Evolutionary conservation across 2,888 invertebrate species (phyloP).

Genomic region (Ypsolopha sequella): DNA sequence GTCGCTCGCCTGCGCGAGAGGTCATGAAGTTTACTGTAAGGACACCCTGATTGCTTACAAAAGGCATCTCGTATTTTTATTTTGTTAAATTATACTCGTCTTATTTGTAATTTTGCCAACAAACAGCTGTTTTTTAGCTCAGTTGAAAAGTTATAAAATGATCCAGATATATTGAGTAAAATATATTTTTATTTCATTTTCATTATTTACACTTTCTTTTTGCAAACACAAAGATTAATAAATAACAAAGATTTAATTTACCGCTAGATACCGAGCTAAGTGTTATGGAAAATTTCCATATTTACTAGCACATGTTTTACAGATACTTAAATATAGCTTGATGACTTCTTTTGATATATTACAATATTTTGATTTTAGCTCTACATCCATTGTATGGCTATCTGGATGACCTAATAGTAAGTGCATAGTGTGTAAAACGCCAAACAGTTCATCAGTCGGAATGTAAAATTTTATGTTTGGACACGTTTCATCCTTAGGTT

Average conservation of each 20-base stretch:
- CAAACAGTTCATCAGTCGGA: constrained; percentile 37
- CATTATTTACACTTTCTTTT: no score
- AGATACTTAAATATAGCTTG: constrained; percentile 42
- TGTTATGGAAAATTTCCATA: not conserved
- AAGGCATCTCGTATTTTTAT: no score
- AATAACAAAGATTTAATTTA: not conserved
- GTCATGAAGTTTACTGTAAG: constrained; percentile 58
- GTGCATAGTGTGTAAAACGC: constrained; percentile 48
- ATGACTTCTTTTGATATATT: constrained; percentile 51
- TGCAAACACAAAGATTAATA: no score
- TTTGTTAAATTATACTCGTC: no score
- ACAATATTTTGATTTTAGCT: constrained; percentile 47
- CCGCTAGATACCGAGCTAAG: constrained; percentile 1
- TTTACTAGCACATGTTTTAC: constrained; percentile 25
- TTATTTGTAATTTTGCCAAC: no score
- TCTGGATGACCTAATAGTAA: constrained; percentile 39
- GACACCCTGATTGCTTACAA: not conserved
- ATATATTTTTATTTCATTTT: no score
- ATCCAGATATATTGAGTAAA: no score
- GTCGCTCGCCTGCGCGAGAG: constrained; percentile 46
- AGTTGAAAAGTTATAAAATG: no score
- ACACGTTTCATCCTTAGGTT: constrained; percentile 26
- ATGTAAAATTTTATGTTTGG: constrained; percentile 38
- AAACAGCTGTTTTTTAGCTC: no score
- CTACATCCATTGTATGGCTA: constrained; percentile 31